Base-by-base conservation (phyloP, 2,113 vertebrate genomes). In the Clarias macrocephalus region DNA sequence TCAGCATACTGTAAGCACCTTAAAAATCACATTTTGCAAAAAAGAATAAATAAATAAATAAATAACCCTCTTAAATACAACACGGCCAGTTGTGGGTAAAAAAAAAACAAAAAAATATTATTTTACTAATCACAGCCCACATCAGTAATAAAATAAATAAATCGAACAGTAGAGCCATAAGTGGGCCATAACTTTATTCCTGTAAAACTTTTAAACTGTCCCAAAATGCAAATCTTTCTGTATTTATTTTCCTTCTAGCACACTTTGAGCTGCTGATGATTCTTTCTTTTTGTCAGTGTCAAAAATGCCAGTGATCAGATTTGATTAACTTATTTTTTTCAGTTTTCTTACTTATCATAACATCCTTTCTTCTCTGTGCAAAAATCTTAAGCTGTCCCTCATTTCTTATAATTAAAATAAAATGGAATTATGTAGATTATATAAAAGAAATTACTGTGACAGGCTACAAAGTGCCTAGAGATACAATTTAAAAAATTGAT, bases 81-180 rank as follows among this genome's bases (percentile, higher is more conserved):
- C 65, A 66, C 25, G 9, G 21, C 1, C 37, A 75, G 23, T 52
- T 25, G 5, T 3, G 72, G 23, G 12, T 52, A 25, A 25, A 10
- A 52, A 13, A 52, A 37, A 42, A 42, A 42, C 42, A 42, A 42
- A 42, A 42, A 42, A 42, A 5, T 0, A 42, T 42, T 42, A 3
- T 42, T 42, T 42, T 5, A 37, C 2, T 37, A 42, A 28, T 28
- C n/a, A n/a, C 63, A 66, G n/a, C 1, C 10, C 42, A 54, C 73
- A n/a, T 54, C 23, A 25, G 16, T 18, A 54, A 65, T 82, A 28
- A 82, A 66, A 52, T n/a, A 52, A 82, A 82, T 25, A 52, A 82
- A n/a, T 48, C 13, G 52, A 75, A 60, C 28, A 42, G 54, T 12
- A 33, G 66, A 84, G n/a, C n/a, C n/a, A n/a, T n/a, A 84, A 84